Evolutionary conservation across 2,113 vertebrate species (phyloP).

Genomic region (Sinocyclocheilus anophthalmus): DNA sequence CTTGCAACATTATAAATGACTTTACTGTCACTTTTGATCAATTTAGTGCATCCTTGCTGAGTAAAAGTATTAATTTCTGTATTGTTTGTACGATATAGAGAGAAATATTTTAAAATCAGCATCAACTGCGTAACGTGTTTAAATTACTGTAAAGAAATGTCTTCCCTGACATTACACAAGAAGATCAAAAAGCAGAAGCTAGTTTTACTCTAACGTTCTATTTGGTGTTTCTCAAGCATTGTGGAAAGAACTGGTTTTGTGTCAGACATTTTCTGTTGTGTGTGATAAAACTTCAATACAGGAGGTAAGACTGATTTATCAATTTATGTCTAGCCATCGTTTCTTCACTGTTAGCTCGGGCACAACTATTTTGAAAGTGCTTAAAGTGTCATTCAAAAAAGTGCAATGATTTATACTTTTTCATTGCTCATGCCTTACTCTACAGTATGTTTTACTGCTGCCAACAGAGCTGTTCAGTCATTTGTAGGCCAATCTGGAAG

Average conservation of each 20-base stretch:
- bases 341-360: neutral
- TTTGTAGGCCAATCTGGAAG: constrained; percentile 3
- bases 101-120: no score
- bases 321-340: neutral
- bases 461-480: neutral
- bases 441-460: neutral
- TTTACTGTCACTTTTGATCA: no score
- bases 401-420: neutral
- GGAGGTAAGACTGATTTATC: neutral
- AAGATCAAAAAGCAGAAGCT: constrained; percentile 45
- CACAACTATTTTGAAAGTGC: neutral
- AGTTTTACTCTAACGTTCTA: constrained; percentile 3
- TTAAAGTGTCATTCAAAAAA: neutral
- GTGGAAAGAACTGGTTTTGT: neutral
- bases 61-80: no score
- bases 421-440: neutral
- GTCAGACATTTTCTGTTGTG: neutral
- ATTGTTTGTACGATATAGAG: neutral
- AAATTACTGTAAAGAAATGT: neutral
- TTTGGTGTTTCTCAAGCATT: constrained; percentile 26
- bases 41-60: no score
- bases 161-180: neutral
- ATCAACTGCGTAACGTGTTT: neutral
- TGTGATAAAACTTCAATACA: neutral
- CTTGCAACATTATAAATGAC: no score